Conservation (phyloP, 1,140 invertebrate genomes). For the Andricus grossulariae region DNA sequence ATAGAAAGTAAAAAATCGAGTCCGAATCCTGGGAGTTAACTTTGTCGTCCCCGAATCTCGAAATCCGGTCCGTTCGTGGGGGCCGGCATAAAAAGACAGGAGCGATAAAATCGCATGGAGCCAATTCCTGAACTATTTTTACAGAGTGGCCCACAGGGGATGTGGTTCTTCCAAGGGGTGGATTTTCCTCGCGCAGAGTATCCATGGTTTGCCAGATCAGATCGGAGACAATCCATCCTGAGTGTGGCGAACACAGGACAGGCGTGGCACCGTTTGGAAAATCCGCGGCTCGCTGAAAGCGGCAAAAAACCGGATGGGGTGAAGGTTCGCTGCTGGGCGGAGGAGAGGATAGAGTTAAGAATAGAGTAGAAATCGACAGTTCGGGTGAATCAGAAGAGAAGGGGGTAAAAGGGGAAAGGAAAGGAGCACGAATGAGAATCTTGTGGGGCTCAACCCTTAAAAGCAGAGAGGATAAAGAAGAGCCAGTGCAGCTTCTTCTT, state of each 20-base stretch:
- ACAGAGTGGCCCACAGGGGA: conserved; percentile 35
- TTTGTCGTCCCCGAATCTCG: neutral
- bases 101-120: conserved; percentile 59
- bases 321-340: conserved; percentile 16
- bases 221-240: conserved; percentile 63
- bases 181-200: conserved; percentile 36
- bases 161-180: conserved; percentile 45
- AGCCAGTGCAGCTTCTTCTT: conserved; percentile 22
- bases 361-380: conserved; percentile 31
- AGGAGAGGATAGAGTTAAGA: conserved; percentile 42
- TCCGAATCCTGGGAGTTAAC: neutral
- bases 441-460: conserved; percentile 7
- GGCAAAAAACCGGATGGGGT: conserved; percentile 51
- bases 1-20: neutral
- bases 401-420: conserved; percentile 46
- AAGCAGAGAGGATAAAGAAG: conserved; percentile 8
- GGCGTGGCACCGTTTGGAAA: conserved; percentile 65
- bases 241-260: conserved; percentile 66
- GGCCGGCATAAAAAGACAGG: conserved; percentile 13
- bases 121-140: conserved; percentile 59
- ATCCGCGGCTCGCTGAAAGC: conserved; percentile 60
- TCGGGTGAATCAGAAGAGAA: conserved; percentile 15
- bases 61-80: neutral
- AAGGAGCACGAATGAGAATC: conserved; percentile 14
- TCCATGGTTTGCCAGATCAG: conserved; percentile 44